Evolutionary conservation across 2,888 invertebrate species (phyloP).

Genomic region (Cryptosula pallasiana): DNA sequence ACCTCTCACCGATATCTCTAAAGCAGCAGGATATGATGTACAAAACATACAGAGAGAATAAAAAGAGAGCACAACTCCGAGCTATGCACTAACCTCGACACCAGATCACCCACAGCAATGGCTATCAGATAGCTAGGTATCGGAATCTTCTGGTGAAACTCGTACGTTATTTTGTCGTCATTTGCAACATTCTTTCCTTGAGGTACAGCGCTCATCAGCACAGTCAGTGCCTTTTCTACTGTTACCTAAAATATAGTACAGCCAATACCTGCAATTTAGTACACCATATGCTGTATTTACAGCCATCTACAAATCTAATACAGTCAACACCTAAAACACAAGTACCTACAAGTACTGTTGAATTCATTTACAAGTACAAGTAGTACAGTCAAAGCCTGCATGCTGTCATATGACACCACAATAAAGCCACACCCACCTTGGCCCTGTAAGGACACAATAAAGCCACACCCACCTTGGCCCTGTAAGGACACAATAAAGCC

Average conservation of each 20-base stretch:
- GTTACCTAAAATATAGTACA: slow-evolving; percentile 65
- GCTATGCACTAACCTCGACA: slow-evolving; percentile 43
- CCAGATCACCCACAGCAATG: slow-evolving; percentile 77
- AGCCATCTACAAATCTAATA: slow-evolving; percentile 38
- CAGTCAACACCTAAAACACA: neutral
- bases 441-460: no score
- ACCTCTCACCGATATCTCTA: slow-evolving; percentile 70
- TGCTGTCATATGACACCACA: no score
- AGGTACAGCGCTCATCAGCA: slow-evolving; percentile 80
- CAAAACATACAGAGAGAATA: no score
- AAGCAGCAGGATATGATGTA: no score
- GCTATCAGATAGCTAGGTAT: slow-evolving; percentile 86
- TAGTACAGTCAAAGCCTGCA: no score
- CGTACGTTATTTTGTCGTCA: slow-evolving; percentile 54
- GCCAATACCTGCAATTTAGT: no score
- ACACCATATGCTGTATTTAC: slow-evolving; percentile 72
- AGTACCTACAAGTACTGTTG: no score
- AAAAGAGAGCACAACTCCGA: no score
- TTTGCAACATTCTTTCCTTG: slow-evolving; percentile 41
- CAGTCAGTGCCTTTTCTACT: slow-evolving; percentile 69
- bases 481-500: no score
- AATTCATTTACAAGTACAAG: no score
- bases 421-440: no score
- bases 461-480: no score
- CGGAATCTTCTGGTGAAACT: slow-evolving; percentile 66